A percentile compares a stretch with the other conserved stretches of the same genome.
phyloP scores from a whole-genome alignment of 1,140 invertebrate genomes.

The Heliconius hewitsoni region DNA sequence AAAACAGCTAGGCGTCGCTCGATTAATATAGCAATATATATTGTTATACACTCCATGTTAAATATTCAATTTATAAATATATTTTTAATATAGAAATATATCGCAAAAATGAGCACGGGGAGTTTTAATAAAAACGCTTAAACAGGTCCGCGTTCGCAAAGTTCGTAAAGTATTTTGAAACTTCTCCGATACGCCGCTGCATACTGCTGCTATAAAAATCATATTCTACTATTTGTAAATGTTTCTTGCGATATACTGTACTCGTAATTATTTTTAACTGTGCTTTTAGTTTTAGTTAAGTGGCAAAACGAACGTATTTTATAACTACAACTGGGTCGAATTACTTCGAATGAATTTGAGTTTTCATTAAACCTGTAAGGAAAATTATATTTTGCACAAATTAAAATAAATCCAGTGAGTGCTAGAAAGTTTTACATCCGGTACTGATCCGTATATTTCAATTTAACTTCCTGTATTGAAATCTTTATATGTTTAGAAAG shows the following conservation, averaged over 20 bases:
- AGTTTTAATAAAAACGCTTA: slow-evolving; percentile 30
- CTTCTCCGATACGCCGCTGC: slow-evolving; percentile 41
- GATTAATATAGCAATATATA: slow-evolving; percentile 22
- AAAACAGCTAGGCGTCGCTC: slow-evolving; percentile 42
- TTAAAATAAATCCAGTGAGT: background rate
- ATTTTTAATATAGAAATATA: slow-evolving; percentile 13
- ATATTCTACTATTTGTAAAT: slow-evolving; percentile 46
- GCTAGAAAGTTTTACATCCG: background rate
- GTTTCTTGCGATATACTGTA: slow-evolving; percentile 40
- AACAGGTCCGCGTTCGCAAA: slow-evolving; percentile 41
- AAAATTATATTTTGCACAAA: slow-evolving; percentile 10
- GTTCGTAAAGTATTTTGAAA: slow-evolving; percentile 47
- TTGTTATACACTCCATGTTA: background rate
- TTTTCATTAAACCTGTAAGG: slow-evolving; percentile 11
- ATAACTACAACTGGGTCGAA: slow-evolving; percentile 22
- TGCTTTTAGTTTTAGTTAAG: slow-evolving; percentile 35
- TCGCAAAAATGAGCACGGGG: slow-evolving; percentile 21
- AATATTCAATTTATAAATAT: background rate
- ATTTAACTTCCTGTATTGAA: background rate
- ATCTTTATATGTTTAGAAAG: no score
- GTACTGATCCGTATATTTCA: background rate
- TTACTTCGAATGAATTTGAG: slow-evolving; percentile 19
- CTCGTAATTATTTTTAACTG: slow-evolving; percentile 40
- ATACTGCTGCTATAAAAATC: slow-evolving; percentile 39
- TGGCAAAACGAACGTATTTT: slow-evolving; percentile 27